A percentile compares a stretch with the other conserved stretches of the same genome.
These are phyloP conservation scores for Protaetia brevitarsis DNA, from an alignment of 1,140 invertebrate species.

Conservation along the genomic window DNA sequence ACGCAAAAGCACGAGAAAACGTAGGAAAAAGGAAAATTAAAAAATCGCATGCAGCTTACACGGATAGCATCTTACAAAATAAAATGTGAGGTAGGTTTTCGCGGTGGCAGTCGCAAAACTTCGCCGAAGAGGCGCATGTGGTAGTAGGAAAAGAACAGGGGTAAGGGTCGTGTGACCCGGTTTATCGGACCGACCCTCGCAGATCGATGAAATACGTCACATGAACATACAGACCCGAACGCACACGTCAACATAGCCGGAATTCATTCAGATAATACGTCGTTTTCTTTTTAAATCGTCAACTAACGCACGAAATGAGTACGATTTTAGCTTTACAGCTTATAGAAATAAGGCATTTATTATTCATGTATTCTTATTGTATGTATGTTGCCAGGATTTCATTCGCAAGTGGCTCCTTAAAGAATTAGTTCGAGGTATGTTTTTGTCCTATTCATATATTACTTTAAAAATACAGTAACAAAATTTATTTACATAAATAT, in stretches of 20 bases:
- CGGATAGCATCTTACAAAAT: conserved; percentile 15
- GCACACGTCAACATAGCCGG: not conserved
- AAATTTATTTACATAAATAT: not conserved
- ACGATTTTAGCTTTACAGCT: not conserved
- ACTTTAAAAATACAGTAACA: not conserved
- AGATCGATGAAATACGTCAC: conserved; percentile 13
- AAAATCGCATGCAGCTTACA: not conserved
- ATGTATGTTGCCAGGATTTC: too few relatives aligned
- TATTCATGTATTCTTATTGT: too few relatives aligned
- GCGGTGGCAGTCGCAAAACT: not conserved
- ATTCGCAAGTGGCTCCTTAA: too few relatives aligned
- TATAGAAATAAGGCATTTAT: too few relatives aligned
- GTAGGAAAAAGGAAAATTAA: not conserved
- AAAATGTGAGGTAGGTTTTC: conserved; percentile 15
- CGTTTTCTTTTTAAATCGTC: not conserved
- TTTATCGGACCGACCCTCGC: conserved; percentile 2
- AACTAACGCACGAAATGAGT: not conserved
- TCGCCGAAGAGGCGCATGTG: not conserved
- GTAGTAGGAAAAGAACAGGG: not conserved
- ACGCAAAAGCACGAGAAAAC: not conserved
- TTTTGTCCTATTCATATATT: not conserved
- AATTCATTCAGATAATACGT: conserved; percentile 11
- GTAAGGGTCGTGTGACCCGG: conserved; percentile 2
- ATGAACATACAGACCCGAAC: not conserved
- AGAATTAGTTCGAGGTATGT: too few relatives aligned